phyloP scores from a whole-genome alignment of 1,140 invertebrate genomes.

The Protaetia brevitarsis region DNA sequence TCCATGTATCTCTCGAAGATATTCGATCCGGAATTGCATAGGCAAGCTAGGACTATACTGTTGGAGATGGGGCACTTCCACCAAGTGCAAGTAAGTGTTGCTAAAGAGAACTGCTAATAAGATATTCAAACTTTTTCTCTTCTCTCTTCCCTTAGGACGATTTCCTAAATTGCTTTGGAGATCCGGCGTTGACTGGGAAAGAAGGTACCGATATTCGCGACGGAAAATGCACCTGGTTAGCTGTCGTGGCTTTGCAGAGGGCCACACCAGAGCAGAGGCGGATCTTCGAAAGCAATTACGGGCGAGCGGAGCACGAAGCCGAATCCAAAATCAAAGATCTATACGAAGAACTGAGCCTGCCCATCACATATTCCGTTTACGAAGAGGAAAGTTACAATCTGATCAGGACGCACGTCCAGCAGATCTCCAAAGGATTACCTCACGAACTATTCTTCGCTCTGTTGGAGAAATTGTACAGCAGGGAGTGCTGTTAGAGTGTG shows the following conservation, averaged over 20 bases:
- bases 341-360: constrained; percentile 74
- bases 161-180: constrained; percentile 88
- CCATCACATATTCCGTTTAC: constrained; percentile 72
- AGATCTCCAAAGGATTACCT: constrained; percentile 75
- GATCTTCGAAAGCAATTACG: constrained; percentile 80
- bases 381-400: constrained; percentile 82
- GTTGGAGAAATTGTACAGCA: constrained; percentile 73
- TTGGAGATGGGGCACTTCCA: constrained; percentile 93
- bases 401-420: constrained; percentile 77
- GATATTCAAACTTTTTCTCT: neutral
- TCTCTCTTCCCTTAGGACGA: constrained; percentile 76
- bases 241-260: constrained; percentile 82
- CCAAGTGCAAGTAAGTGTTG: constrained; percentile 69
- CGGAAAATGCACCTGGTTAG: constrained; percentile 93
- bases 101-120: constrained; percentile 26
- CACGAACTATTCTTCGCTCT: constrained; percentile 79
- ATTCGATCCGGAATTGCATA: constrained; percentile 72
- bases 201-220: constrained; percentile 87
- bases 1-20: constrained; percentile 84
- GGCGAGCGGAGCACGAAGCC: constrained; percentile 61
- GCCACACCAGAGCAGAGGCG: constrained; percentile 68
- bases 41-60: constrained; percentile 80
- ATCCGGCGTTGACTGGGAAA: constrained; percentile 80
- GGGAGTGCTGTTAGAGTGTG: constrained; percentile 52
- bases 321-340: constrained; percentile 71